phyloP scores from a whole-genome alignment of 2,888 invertebrate genomes.

The Xanthostigma xanthostigma region DNA sequence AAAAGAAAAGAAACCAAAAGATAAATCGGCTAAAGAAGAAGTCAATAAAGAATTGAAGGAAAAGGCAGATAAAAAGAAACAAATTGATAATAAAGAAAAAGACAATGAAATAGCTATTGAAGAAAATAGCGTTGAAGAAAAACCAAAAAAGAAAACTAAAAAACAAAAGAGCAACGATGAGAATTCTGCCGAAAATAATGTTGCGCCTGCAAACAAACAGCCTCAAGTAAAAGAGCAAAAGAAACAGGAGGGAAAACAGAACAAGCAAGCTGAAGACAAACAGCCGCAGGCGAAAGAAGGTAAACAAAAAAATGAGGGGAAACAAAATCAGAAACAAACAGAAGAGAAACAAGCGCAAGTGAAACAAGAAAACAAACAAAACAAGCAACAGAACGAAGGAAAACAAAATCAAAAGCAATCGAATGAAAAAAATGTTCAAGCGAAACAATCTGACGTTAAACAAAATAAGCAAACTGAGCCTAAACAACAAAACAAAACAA shows the following conservation, averaged over 20 bases:
- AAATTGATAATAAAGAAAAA: conserved; percentile 13
- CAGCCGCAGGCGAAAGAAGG: background rate
- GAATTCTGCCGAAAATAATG: conserved; percentile 12
- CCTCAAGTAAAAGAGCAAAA: conserved; percentile 2
- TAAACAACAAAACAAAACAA: background rate
- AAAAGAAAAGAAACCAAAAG: conserved; percentile 27
- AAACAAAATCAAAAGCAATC: conserved; percentile 21
- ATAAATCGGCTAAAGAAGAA: conserved; percentile 33
- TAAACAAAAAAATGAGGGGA: background rate
- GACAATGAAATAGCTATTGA: conserved; percentile 22
- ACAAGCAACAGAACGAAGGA: background rate
- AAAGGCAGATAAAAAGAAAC: conserved; percentile 25
- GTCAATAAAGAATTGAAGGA: conserved; percentile 33
- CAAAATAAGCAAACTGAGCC: background rate
- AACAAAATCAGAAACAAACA: background rate
- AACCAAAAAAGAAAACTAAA: conserved; percentile 13
- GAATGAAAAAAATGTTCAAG: conserved; percentile 23
- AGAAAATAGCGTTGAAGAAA: conserved; percentile 17
- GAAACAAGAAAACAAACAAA: background rate
- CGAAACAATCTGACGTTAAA: background rate
- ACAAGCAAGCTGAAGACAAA: background rate
- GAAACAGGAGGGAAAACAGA: conserved; percentile 1
- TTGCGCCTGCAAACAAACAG: conserved; percentile 3
- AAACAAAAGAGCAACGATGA: conserved; percentile 7
- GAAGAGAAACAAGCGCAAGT: background rate